Evolutionary conservation across 2,797 vertebrate genomes (phyloP).

Genomic region (Emys orbicularis): DNA sequence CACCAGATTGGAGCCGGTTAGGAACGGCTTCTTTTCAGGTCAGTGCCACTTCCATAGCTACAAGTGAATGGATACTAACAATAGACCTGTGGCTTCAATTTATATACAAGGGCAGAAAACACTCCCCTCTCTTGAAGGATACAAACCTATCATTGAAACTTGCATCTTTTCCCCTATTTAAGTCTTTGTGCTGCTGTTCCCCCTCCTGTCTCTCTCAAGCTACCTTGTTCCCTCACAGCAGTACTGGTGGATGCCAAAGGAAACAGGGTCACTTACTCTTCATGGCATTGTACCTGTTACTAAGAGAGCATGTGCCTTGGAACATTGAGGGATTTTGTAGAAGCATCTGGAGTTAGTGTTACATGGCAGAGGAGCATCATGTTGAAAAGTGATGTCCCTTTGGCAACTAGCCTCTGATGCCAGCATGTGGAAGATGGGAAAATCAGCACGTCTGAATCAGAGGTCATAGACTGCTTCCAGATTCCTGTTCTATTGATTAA

Average conservation of each 20-base stretch:
- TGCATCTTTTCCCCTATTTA: neutral
- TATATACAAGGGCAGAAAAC: neutral
- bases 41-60: neutral
- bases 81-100: neutral
- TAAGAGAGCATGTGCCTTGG: neutral
- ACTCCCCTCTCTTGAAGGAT: neutral
- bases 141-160: neutral
- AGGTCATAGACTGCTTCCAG: slow-evolving; percentile 7
- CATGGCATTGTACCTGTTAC: neutral
- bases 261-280: neutral
- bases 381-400: neutral
- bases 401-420: slow-evolving; percentile 30
- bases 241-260: neutral
- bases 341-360: neutral
- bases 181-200: neutral
- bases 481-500: neutral
- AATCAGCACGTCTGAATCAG: slow-evolving; percentile 30
- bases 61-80: neutral
- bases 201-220: neutral
- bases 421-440: neutral
- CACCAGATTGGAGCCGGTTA: neutral
- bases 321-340: neutral
- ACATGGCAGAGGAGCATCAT: neutral
- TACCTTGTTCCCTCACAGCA: neutral
- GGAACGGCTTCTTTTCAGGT: neutral